Evolutionary conservation across 2,113 vertebrate genomes (phyloP).

Genomic region (Turdus rufiventris): DNA sequence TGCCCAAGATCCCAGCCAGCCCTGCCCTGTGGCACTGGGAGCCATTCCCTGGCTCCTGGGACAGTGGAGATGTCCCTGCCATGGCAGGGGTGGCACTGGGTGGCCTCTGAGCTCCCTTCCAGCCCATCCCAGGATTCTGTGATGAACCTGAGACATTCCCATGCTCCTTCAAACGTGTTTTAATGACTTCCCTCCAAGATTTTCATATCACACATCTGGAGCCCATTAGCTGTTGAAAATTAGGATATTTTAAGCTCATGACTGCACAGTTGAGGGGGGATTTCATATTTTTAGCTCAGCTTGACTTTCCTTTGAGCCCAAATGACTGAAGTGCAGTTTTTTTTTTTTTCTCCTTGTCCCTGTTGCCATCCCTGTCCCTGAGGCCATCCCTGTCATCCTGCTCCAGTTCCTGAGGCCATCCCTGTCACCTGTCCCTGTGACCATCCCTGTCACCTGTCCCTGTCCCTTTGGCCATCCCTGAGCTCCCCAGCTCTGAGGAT

Average conservation of each 20-base stretch:
- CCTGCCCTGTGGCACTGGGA: too few species aligned
- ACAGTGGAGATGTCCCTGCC: too few species aligned
- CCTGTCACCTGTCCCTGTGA: too few species aligned
- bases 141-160: neutral
- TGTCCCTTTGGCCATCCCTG: too few species aligned
- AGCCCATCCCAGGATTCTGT: neutral
- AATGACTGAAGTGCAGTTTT: neutral
- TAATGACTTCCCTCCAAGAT: neutral
- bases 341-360: too few species aligned
- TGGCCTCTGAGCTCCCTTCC: too few species aligned
- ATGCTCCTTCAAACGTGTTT: neutral
- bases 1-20: too few species aligned
- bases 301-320: neutral
- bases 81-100: too few species aligned
- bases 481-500: too few species aligned
- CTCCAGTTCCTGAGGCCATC: neutral
- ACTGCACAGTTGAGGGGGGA: neutral
- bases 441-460: too few species aligned
- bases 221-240: neutral
- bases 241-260: conserved; percentile 18
- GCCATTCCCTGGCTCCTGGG: too few species aligned
- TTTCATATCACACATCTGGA: conserved; percentile 1
- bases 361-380: neutral
- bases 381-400: neutral
- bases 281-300: conserved; percentile 19